Conservation (phyloP, 2,888 invertebrate genomes). For the Euclidia mi region DNA sequence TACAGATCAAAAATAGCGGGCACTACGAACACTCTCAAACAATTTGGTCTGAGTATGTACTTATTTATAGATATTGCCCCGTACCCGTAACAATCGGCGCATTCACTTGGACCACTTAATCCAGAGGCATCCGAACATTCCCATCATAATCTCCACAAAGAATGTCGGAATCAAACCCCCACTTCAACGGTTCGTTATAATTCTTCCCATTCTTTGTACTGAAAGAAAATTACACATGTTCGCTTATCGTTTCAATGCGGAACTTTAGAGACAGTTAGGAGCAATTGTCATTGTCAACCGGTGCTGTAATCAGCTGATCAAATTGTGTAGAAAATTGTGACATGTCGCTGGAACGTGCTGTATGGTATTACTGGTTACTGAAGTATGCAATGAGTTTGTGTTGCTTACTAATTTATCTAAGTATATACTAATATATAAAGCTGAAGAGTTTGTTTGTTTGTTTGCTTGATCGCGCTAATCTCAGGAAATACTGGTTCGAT, state of each 20-base stretch:
- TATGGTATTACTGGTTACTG: constrained; percentile 66
- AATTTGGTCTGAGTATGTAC: too few species aligned
- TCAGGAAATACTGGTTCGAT: too few species aligned
- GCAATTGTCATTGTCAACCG: constrained; percentile 59
- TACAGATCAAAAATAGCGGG: too few species aligned
- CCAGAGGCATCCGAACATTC: too few species aligned
- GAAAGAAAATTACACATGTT: constrained; percentile 25
- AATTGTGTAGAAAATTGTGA: constrained; percentile 87
- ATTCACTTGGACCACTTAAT: too few species aligned
- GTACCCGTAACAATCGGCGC: too few species aligned
- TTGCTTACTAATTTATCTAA: too few species aligned
- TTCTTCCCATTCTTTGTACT: constrained; percentile 21
- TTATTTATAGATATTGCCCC: too few species aligned
- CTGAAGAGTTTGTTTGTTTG: too few species aligned
- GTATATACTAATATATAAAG: too few species aligned
- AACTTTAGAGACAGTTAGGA: constrained; percentile 52
- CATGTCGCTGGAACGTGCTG: constrained; percentile 37
- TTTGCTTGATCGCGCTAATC: too few species aligned
- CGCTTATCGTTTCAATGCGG: constrained; percentile 46
- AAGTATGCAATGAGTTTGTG: constrained; percentile 38
- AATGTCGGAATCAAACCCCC: constrained; percentile 5
- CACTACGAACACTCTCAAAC: too few species aligned
- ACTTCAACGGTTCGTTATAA: constrained; percentile 14
- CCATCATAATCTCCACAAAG: neutral
- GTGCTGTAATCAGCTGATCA: constrained; percentile 63